Conservation (phyloP, 2,797 vertebrate genomes). For the Moxostoma hubbsi region DNA sequence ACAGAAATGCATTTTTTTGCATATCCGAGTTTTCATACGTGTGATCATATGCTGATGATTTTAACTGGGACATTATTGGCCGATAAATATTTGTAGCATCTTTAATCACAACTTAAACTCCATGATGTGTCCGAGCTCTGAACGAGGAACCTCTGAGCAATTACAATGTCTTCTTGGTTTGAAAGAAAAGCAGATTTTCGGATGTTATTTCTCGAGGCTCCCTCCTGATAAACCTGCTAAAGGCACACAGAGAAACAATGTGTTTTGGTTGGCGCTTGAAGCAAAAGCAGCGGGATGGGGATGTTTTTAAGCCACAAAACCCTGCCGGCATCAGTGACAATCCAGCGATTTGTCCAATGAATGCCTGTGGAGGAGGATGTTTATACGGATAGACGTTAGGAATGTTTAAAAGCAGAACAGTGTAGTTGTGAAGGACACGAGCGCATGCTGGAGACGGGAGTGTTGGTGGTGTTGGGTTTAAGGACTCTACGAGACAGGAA, state of each 20-base stretch:
- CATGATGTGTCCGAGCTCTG: too few relatives aligned
- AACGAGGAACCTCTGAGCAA: too few relatives aligned
- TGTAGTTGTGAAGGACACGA: slow-evolving; percentile 21
- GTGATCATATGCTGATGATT: too few relatives aligned
- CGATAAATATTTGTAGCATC: too few relatives aligned
- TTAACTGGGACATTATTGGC: too few relatives aligned
- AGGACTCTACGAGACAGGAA: slow-evolving; percentile 15
- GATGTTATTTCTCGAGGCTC: slow-evolving; percentile 1
- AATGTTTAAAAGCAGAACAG: slow-evolving; percentile 25
- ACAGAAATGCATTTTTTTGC: too few relatives aligned
- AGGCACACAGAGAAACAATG: slow-evolving; percentile 53
- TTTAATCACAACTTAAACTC: too few relatives aligned
- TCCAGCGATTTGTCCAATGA: neutral
- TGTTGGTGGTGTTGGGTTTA: slow-evolving; percentile 34
- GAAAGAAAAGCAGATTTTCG: slow-evolving; percentile 44
- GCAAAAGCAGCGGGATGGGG: neutral
- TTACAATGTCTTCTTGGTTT: neutral
- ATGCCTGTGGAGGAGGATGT: neutral
- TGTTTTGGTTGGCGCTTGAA: slow-evolving; percentile 26
- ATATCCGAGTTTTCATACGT: too few relatives aligned
- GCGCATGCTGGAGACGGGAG: slow-evolving; percentile 3
- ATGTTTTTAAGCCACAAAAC: slow-evolving; percentile 4
- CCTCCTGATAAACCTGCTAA: slow-evolving; percentile 36
- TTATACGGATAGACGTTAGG: neutral
- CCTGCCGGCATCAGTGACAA: slow-evolving; percentile 12